Evolutionary conservation across 1,140 invertebrate species (phyloP), one percentile per base, ranked within the genome.

Genomic region (Zophobas morio): DNA sequence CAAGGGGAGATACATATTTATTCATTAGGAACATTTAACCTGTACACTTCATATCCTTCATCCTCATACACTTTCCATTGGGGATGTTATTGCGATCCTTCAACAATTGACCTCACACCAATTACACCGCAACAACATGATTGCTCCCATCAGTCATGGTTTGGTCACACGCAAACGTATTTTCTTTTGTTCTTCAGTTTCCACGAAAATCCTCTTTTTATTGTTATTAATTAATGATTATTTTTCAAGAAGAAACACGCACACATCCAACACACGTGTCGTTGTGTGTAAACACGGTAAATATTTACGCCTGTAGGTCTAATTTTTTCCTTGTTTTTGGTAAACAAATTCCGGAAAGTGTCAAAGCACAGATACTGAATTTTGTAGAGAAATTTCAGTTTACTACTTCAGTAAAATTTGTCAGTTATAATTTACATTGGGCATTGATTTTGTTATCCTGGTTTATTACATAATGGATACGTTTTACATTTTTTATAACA

Each of bases 1-100:
- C 57, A 63, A 63, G 57, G 57, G 57, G 36, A 39, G 54, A 56
- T 56, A 20, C 20, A 37, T 63, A 51, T 63, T 63, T 63, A 63
- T 63, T 63, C 57, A 63, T 63, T 37, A 63, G 36, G 57, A 39
- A 63, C 57, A 63, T 63, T 63, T 63, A 63, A 63, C 35, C 8
- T 63, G 49, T 51, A 51, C 49, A 51, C 35, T 63, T 32, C 57
- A 63, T 63, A 63, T 63, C 57, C 57, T 63, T 63, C 39, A 63
- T 63, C 57, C 57, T 63, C 35, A 63, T 39, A 6, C 36, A 63
- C 8, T 63, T 51, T 5, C 49, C 49, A 51, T 51, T 51, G 49
- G 49, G 49, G 20, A 51, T 51, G 20, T 51, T 51, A 51, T 51
- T n/a, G 4, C 4, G n/a, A 39, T 63, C 57, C 57, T 63, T 63